Percentiles rank a stretch among this genome's conserved stretches.
Evolutionary conservation across 1,140 invertebrate species (phyloP).

Genomic region (Lepidurus arcticus): DNA sequence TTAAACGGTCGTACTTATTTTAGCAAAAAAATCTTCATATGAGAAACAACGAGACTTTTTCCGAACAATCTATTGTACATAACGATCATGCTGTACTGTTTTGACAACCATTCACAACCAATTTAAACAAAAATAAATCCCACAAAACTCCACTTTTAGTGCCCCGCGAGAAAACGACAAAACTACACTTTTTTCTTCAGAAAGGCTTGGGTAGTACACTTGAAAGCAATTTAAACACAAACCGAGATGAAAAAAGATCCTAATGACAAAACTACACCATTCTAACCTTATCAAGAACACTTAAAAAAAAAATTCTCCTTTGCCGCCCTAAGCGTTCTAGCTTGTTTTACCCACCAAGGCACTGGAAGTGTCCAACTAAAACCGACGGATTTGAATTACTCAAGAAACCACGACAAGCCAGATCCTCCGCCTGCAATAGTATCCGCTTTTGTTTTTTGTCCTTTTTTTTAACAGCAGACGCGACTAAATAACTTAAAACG

Average conservation of each 20-base stretch:
- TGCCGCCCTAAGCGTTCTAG: neutral
- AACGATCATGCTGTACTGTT: neutral
- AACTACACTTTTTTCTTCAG: neutral
- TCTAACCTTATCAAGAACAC: neutral
- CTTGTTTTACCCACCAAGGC: neutral
- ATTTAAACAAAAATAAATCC: neutral
- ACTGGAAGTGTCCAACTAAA: neutral
- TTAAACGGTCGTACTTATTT: too few species aligned
- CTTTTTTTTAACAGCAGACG: neutral
- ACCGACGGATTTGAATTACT: neutral
- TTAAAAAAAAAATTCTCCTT: too few species aligned
- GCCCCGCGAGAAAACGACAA: neutral
- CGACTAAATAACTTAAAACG: neutral
- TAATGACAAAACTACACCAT: neutral
- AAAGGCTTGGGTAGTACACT: constrained; percentile 5
- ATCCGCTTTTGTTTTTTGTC: neutral
- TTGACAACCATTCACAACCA: neutral
- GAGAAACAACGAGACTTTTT: neutral
- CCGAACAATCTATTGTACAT: neutral
- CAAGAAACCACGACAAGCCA: neutral
- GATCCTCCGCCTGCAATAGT: neutral
- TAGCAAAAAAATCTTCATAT: too few species aligned
- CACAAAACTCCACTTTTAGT: neutral
- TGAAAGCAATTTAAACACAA: neutral
- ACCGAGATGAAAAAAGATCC: neutral